These are phyloP conservation scores for Dermolepida albohirtum DNA, from an alignment of 2,888 invertebrate genomes.

Conservation along the genomic window DNA sequence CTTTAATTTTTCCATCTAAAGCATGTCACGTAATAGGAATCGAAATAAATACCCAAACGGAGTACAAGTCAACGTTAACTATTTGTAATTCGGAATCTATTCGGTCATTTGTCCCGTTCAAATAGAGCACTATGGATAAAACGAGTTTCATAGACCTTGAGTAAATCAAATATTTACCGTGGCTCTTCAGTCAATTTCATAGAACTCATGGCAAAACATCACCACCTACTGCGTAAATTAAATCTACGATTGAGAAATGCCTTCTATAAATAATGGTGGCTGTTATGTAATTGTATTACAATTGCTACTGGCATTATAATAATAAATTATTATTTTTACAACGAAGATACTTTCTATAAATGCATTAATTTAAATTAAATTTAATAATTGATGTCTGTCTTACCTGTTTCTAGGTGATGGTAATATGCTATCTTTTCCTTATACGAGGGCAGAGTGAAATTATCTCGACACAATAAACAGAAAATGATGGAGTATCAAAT, in stretches of 20 bases:
- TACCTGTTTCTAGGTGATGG: no score
- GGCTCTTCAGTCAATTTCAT: constrained; percentile 50
- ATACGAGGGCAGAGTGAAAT: no score
- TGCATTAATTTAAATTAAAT: no score
- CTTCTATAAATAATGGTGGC: constrained; percentile 34
- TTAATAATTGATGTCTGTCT: no score
- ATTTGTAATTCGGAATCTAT: constrained; percentile 48
- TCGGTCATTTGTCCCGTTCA: constrained; percentile 54
- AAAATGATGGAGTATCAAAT: no score
- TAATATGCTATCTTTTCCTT: no score
- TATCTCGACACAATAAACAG: no score
- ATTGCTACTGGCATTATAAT: not conserved
- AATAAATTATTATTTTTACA: no score
- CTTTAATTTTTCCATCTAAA: not conserved
- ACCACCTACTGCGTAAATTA: constrained; percentile 46
- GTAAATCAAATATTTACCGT: constrained; percentile 35
- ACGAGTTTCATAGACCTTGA: constrained; percentile 46
- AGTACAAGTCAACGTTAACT: constrained; percentile 29
- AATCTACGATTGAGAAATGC: constrained; percentile 23
- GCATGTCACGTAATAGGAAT: not conserved
- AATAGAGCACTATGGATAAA: constrained; percentile 54
- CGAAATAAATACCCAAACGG: not conserved
- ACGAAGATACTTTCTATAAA: no score
- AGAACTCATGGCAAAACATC: constrained; percentile 48
- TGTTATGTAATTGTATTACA: constrained; percentile 19